Conservation (phyloP, 2,797 vertebrate species). For the Natrix natrix region DNA sequence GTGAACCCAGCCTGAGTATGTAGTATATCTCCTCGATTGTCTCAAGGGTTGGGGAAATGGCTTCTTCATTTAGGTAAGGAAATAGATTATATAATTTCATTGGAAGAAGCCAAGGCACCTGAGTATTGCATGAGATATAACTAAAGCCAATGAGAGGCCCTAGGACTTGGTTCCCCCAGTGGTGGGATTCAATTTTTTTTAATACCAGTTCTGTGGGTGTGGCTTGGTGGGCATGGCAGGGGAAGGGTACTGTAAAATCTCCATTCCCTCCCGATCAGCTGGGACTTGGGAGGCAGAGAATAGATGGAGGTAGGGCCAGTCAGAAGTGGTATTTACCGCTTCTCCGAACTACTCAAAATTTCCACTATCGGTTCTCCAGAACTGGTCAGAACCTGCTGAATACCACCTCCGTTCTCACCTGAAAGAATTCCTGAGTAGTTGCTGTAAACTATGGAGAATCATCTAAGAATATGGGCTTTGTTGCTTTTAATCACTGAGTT, state of each 20-base stretch:
- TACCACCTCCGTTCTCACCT: too few relatives aligned
- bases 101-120: rapidly evolving
- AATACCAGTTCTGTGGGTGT: too few relatives aligned
- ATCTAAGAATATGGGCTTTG: rapidly evolving
- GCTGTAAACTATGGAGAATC: rapidly evolving
- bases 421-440: neutral
- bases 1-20: neutral
- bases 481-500: rapidly evolving
- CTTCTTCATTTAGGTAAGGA: neutral
- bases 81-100: neutral
- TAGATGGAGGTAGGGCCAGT: too few relatives aligned
- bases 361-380: too few relatives aligned
- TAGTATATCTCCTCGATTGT: neutral
- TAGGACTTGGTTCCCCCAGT: neutral
- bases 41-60: neutral
- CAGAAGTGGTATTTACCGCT: too few relatives aligned
- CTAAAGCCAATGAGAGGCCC: neutral
- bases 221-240: too few relatives aligned
- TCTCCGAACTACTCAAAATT: too few relatives aligned
- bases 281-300: too few relatives aligned
- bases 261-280: too few relatives aligned
- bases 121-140: neutral
- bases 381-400: too few relatives aligned
- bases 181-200: too few relatives aligned
- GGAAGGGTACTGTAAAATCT: too few relatives aligned